Evolutionary conservation across 2,888 invertebrate genomes (phyloP).

Genomic region (Torymus auratus): DNA sequence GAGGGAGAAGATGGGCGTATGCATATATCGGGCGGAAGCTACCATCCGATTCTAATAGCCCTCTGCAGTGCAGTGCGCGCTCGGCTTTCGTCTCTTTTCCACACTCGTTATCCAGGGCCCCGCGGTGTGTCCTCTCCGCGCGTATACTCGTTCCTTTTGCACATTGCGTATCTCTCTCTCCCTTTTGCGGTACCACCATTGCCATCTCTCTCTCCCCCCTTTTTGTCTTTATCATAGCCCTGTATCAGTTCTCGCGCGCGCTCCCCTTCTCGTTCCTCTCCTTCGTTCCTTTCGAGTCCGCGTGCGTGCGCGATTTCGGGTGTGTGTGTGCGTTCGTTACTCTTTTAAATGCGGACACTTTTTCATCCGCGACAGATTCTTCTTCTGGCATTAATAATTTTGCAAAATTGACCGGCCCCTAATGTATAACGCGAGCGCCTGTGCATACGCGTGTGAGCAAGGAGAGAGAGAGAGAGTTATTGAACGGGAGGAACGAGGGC

Average conservation of each 20-base stretch:
- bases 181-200: neutral
- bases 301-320: too few relatives aligned
- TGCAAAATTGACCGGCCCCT: conserved; percentile 11
- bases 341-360: conserved; percentile 41
- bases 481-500: conserved; percentile 13
- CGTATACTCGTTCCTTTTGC: neutral
- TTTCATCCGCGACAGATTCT: conserved; percentile 46
- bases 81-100: conserved; percentile 3
- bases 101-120: conserved; percentile 33
- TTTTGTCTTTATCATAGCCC: neutral
- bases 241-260: neutral
- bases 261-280: too few relatives aligned
- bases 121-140: neutral
- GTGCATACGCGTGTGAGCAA: neutral
- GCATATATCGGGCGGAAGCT: conserved; percentile 26
- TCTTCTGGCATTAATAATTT: conserved; percentile 43
- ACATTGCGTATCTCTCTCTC: neutral
- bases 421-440: neutral
- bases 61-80: neutral
- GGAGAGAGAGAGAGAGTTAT: neutral
- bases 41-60: conserved; percentile 44
- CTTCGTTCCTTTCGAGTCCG: too few relatives aligned
- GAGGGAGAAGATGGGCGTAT: neutral
- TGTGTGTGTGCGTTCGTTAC: neutral
- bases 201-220: neutral